Base-by-base conservation (phyloP, 2,113 vertebrate genomes). In the Siniperca chuatsi region DNA sequence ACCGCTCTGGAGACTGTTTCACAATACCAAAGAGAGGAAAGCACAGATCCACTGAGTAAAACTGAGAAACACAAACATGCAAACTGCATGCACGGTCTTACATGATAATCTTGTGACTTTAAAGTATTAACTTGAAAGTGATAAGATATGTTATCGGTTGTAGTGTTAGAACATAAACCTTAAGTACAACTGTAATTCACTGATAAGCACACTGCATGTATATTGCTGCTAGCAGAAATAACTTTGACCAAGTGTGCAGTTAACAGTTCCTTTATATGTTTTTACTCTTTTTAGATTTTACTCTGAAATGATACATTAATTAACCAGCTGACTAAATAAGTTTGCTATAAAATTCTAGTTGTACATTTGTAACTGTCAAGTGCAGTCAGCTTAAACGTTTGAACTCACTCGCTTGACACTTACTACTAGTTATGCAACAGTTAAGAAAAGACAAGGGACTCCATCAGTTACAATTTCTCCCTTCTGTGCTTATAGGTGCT, bases 371-470 rank as follows among this genome's bases (percentile, higher is more conserved):
- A 68, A 21, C 46, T 57, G 73, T 83, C 13, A 29, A 1, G 18
- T 29, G n/a, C 66, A 13, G 8, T 67, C 23, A 57, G 46, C 29
- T 10, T 16, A 13, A 50, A 40, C 61, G 23, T 50, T 48, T 44
- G 75, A 74, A 55, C 54, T 78, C 1, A 57, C 33, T 23, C 29
- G 55, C 52, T 50, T 46, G 75, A 78, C 75, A 29, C 37, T 23
- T 20, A 15, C 29, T 75, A n/a, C 72, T 58, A 74, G 75, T 90
- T 83, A 87, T 40, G 65, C 78, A 89, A 88, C 80, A 60, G 79
- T 48, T 83, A 37, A 77, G 76, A 68, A 54, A 70, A 83, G 70
- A 73, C 82, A 69, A 16, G 44, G 44, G 61, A 50, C 15, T 69
- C n/a, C 48, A 1, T 48, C 72, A 9, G 65, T 11, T 25, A 20